These are phyloP conservation scores for Ornithorhynchus anatinus DNA, from an alignment of 2,113 vertebrate genomes.

Conservation along the genomic window DNA sequence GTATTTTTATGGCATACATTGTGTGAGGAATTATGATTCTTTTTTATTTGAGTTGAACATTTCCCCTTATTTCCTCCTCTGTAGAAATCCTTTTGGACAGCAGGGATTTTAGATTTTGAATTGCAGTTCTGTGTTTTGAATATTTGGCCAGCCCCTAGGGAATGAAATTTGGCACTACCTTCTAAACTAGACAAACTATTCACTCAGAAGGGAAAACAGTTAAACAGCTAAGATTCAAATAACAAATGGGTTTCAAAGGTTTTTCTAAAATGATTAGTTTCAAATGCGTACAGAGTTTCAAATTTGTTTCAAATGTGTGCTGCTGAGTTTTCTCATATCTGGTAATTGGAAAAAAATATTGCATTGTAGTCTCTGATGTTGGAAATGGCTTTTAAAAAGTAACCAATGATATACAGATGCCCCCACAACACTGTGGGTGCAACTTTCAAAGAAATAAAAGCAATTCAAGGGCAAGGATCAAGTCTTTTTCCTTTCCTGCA, in stretches of 20 bases:
- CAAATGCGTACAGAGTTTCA: not conserved
- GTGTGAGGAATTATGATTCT: constrained; percentile 21
- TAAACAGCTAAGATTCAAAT: constrained; percentile 2
- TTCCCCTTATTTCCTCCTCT: constrained; percentile 14
- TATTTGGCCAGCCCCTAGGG: constrained; percentile 48
- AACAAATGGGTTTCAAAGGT: not conserved
- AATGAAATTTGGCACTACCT: constrained; percentile 43
- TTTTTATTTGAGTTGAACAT: constrained; percentile 10
- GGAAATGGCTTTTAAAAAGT: no score
- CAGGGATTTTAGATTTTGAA: constrained; percentile 21
- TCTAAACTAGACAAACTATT: constrained; percentile 41
- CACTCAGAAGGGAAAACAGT: constrained; percentile 30
- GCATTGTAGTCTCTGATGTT: no score
- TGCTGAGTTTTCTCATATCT: not conserved
- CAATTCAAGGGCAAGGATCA: no score
- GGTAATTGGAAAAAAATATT: not conserved
- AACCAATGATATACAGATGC: no score
- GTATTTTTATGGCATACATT: constrained; percentile 4
- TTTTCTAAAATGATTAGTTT: not conserved
- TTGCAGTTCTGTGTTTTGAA: constrained; percentile 48
- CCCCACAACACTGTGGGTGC: no score
- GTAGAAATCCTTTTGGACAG: constrained; percentile 5
- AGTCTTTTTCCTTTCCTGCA: no score
- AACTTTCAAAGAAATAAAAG: no score
- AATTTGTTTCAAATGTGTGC: no score